Percentiles rank a stretch among this genome's conserved stretches.
These are phyloP conservation scores for Lymantria monacha DNA, from an alignment of 2,888 invertebrate genomes.

Conservation along the genomic window DNA sequence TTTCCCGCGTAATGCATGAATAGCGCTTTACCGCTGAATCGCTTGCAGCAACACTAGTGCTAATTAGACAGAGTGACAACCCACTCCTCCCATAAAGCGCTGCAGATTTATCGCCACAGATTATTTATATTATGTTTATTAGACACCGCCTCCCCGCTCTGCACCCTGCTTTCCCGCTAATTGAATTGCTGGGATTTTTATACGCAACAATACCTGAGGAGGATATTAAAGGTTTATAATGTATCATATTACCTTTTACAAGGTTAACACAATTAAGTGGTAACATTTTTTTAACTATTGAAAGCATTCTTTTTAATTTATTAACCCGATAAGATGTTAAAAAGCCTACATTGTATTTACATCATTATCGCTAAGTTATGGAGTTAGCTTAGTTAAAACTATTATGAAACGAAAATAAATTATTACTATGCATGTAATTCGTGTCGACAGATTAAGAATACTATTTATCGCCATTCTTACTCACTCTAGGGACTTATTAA, in stretches of 20 bases:
- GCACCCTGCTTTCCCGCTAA: constrained; percentile 72
- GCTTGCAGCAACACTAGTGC: constrained; percentile 65
- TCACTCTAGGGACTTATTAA: too few relatives aligned
- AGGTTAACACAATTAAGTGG: background rate
- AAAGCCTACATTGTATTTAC: too few relatives aligned
- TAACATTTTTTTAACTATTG: background rate
- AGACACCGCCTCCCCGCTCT: constrained; percentile 67
- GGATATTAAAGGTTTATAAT: constrained; percentile 39
- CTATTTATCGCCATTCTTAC: too few relatives aligned
- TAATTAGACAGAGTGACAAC: constrained; percentile 81
- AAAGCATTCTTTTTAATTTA: too few relatives aligned
- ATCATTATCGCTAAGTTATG: too few relatives aligned
- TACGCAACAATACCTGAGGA: constrained; percentile 66
- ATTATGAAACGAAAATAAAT: too few relatives aligned
- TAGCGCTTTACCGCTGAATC: constrained; percentile 42
- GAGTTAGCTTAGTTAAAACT: too few relatives aligned
- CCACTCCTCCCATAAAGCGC: constrained; percentile 81
- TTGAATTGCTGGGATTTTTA: constrained; percentile 80
- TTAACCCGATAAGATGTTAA: too few relatives aligned
- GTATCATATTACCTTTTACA: constrained; percentile 19
- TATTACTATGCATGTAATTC: too few relatives aligned
- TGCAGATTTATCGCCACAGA: constrained; percentile 80
- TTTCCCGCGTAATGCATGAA: background rate
- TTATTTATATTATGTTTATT: constrained; percentile 83
- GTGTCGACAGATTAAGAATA: too few relatives aligned